These are phyloP conservation scores for Camponotus fellah DNA, from an alignment of 2,888 invertebrate species.

Conservation along the genomic window DNA sequence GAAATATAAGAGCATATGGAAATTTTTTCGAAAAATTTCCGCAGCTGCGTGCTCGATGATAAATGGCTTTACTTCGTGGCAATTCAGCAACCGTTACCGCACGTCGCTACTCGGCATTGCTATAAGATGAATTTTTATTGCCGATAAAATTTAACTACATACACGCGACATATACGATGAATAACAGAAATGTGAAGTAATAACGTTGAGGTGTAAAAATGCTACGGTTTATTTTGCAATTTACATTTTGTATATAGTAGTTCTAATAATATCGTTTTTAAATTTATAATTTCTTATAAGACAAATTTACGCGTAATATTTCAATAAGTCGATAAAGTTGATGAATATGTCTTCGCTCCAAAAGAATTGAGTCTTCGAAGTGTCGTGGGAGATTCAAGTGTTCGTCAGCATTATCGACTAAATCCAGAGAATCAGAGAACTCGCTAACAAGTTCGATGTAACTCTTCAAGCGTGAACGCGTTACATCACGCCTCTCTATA, in stretches of 20 bases:
- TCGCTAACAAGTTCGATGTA: conserved; percentile 40
- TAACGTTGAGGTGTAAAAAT: not conserved
- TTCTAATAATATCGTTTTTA: not conserved
- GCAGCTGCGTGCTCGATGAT: conserved; percentile 1
- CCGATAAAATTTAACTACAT: conserved; percentile 8
- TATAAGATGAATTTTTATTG: conserved; percentile 21
- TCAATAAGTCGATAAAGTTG: not conserved
- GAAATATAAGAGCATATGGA: conserved; percentile 18
- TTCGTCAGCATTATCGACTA: conserved; percentile 12
- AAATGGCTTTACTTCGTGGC: not conserved
- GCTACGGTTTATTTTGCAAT: not conserved
- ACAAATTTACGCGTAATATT: not conserved
- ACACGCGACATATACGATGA: not conserved
- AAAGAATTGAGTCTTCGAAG: not conserved
- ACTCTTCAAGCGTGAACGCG: conserved; percentile 38
- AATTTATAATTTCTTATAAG: not conserved
- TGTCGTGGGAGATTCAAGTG: not conserved
- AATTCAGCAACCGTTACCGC: conserved; percentile 16
- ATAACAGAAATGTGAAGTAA: not conserved
- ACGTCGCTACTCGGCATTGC: not conserved
- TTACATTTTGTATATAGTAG: not conserved
- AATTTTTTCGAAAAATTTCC: conserved; percentile 37
- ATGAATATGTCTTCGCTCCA: not conserved
- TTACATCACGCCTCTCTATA: conserved; percentile 35
- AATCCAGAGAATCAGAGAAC: conserved; percentile 25